Base-by-base conservation (phyloP, 2,888 invertebrate genomes). In the Salticus scenicus region DNA sequence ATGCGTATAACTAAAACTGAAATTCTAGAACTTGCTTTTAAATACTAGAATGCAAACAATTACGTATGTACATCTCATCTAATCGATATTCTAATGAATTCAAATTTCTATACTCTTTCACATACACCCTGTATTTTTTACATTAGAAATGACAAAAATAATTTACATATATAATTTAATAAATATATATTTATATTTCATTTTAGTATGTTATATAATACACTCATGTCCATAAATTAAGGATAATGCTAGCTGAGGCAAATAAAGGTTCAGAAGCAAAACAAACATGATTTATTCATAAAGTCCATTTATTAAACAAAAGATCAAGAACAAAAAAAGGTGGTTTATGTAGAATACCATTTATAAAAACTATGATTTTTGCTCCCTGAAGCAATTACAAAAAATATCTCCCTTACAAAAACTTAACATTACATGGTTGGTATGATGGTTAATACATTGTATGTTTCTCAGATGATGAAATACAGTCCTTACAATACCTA, bases 391-490 rank as follows among this genome's bases (percentile, higher is more conserved):
- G 20, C 72, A 72, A 28, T 30, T 72, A 24, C n/a, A 30, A 28
- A 30, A 51, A 42, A 51, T 4, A 27, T 12, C 63, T 7, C 10
- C 2, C 24, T 63, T 63, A 63, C 28, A 24, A 20, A n/a, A 71
- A 47, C 27, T n/a, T 28, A 71, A 28, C 10, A 72, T 47, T 10
- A 8, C 31, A 30, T 72, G 30, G 72, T 72, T 47, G 30, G 31
- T 72, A 30, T 8, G 51, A 47, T 71, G 30, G 71, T 71, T 71
- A 51, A 71, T 71, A 47, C 31, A 30, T 24, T 17, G 47, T 71
- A 71, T 71, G 71, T 42, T 47, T 71, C 47, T 17, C 27, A 30
- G 37, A n/a, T 12, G 51, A 72, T 42, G 30, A 10, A 72, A 72
- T 28, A 47, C 28, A 27, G 47, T 1, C 42, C 17, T 33, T 24